Conservation (phyloP, 1,140 invertebrate species). For the Oedothorax gibbosus region DNA sequence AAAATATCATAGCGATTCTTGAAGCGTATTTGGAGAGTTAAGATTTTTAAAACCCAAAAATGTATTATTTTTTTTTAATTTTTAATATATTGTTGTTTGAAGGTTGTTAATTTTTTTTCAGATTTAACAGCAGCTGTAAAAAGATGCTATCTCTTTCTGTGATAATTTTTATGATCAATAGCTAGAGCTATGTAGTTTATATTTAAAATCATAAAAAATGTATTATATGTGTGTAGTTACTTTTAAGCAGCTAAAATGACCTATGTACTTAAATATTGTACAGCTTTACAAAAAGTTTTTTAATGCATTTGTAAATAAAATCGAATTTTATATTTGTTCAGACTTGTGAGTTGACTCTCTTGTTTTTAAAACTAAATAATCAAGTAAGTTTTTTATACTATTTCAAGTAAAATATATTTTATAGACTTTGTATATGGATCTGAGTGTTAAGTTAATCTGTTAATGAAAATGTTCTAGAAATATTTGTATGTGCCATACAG, state of each 20-base stretch:
- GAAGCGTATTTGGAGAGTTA: too few relatives aligned
- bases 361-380: conserved; percentile 16
- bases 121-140: background rate
- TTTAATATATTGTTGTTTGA: too few relatives aligned
- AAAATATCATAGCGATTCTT: too few relatives aligned
- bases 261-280: conserved; percentile 44
- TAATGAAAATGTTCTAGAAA: background rate
- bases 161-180: conserved; percentile 45
- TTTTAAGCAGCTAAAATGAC: conserved; percentile 26
- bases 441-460: background rate
- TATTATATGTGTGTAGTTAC: conserved; percentile 29
- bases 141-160: conserved; percentile 17
- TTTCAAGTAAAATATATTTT: conserved; percentile 22
- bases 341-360: conserved; percentile 5
- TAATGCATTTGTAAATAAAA: conserved; percentile 28
- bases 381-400: background rate
- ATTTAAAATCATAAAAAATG: conserved; percentile 10
- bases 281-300: conserved; percentile 11
- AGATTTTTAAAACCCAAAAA: too few relatives aligned
- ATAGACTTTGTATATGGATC: background rate
- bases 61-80: too few relatives aligned
- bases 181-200: conserved; percentile 16
- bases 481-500: conserved; percentile 4
- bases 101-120: background rate
- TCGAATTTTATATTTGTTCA: conserved; percentile 43